Evolutionary conservation across 2,113 vertebrate species (phyloP).

Genomic region (Poeciliopsis occidentalis): DNA sequence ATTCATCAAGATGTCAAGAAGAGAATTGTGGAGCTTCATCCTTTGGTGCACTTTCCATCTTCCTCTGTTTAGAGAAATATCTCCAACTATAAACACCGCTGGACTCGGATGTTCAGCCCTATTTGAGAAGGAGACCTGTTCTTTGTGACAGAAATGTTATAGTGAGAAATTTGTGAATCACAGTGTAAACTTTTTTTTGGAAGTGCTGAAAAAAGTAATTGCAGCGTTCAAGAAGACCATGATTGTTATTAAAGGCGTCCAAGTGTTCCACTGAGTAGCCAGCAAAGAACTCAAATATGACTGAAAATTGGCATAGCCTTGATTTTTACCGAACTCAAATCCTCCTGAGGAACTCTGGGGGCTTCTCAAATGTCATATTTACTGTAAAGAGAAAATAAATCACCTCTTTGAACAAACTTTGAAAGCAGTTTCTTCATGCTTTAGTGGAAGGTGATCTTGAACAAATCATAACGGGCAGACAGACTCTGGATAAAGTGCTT

Average conservation of each 20-base stretch:
- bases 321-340: background rate
- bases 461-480: background rate
- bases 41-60: too few relatives aligned
- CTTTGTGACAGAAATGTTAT: background rate
- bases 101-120: too few relatives aligned
- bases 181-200: too few relatives aligned
- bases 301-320: background rate
- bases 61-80: too few relatives aligned
- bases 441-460: constrained; percentile 1
- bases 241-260: background rate
- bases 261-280: background rate
- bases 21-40: too few relatives aligned
- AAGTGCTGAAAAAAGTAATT: background rate
- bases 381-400: constrained; percentile 8
- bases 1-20: background rate
- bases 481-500: background rate
- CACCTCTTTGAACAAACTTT: background rate
- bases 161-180: background rate
- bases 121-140: too few relatives aligned
- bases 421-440: background rate
- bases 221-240: background rate
- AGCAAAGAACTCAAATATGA: background rate
- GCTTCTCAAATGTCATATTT: constrained; percentile 16
- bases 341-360: background rate
- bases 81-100: too few relatives aligned